Conservation (phyloP, 2,888 invertebrate genomes). For the Bellardia pandia region DNA sequence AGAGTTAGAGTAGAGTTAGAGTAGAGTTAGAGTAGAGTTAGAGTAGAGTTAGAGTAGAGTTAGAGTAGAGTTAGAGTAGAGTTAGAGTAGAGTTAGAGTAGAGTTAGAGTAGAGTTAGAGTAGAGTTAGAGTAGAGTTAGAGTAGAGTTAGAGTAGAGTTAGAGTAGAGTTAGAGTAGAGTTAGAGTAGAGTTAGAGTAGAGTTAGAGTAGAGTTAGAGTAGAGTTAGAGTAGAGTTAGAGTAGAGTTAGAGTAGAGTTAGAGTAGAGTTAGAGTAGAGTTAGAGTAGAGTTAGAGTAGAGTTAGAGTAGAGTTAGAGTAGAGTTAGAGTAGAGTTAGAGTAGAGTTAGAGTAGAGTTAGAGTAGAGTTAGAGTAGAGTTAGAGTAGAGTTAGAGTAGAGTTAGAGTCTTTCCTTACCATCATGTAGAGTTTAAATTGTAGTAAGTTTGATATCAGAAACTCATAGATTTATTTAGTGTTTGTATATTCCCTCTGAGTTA, state of each 20-base stretch:
- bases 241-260: not conserved
- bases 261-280: not conserved
- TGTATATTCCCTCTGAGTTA: too few species aligned
- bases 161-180: not conserved
- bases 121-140: constrained; percentile 10
- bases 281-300: not conserved
- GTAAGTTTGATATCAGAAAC: too few species aligned
- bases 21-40: not conserved
- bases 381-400: not conserved
- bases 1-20: not conserved
- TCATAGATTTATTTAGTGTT: too few species aligned
- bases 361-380: not conserved
- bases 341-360: too few species aligned
- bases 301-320: not conserved
- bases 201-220: not conserved
- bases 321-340: not conserved
- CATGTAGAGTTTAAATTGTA: too few species aligned
- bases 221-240: not conserved
- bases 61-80: constrained; percentile 2
- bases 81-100: not conserved
- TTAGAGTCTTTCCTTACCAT: too few species aligned
- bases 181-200: not conserved
- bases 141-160: constrained; percentile 3
- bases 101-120: constrained; percentile 7
- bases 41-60: not conserved